phyloP scores from a whole-genome alignment of 2,888 invertebrate genomes.

The Heteropelma amictum region DNA sequence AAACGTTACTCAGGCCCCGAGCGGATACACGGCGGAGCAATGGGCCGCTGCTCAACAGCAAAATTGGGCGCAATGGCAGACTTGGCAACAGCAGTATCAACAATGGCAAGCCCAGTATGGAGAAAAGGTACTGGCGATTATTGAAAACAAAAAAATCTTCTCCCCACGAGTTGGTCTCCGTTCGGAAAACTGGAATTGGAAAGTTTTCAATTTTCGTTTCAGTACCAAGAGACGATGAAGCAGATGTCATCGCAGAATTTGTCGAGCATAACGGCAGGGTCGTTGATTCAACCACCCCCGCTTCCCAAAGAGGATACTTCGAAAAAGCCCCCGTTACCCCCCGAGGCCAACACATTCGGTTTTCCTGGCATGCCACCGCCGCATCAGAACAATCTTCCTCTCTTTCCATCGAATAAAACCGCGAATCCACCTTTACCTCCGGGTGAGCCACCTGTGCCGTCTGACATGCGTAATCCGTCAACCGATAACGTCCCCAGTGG shows the following conservation, averaged over 20 bases:
- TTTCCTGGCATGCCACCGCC: slow-evolving; percentile 68
- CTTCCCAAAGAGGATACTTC: slow-evolving; percentile 74
- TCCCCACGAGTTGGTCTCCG: neutral
- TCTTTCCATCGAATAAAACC: slow-evolving; percentile 68
- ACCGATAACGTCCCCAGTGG: slow-evolving; percentile 59
- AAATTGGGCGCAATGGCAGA: slow-evolving; percentile 87
- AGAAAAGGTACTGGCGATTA: slow-evolving; percentile 81
- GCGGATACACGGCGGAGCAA: slow-evolving; percentile 82
- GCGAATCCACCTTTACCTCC: slow-evolving; percentile 72
- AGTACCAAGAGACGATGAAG: slow-evolving; percentile 80
- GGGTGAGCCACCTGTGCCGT: slow-evolving; percentile 71
- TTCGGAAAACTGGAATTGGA: slow-evolving; percentile 15
- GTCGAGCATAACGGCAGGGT: slow-evolving; percentile 63
- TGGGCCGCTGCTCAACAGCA: slow-evolving; percentile 86
- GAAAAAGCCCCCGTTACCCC: slow-evolving; percentile 78
- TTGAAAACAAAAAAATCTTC: slow-evolving; percentile 8
- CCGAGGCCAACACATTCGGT: slow-evolving; percentile 75
- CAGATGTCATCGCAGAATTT: slow-evolving; percentile 69
- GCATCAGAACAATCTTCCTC: slow-evolving; percentile 72
- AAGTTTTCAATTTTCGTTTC: slow-evolving; percentile 66
- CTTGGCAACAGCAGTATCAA: slow-evolving; percentile 88
- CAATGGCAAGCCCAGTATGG: slow-evolving; percentile 89
- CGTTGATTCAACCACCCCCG: slow-evolving; percentile 70
- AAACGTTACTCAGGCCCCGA: slow-evolving; percentile 73
- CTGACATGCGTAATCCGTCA: slow-evolving; percentile 59